Evolutionary conservation across 2,113 vertebrate genomes (phyloP), one percentile per base, ranked within the genome.

Genomic region (Eulemur macaco): DNA sequence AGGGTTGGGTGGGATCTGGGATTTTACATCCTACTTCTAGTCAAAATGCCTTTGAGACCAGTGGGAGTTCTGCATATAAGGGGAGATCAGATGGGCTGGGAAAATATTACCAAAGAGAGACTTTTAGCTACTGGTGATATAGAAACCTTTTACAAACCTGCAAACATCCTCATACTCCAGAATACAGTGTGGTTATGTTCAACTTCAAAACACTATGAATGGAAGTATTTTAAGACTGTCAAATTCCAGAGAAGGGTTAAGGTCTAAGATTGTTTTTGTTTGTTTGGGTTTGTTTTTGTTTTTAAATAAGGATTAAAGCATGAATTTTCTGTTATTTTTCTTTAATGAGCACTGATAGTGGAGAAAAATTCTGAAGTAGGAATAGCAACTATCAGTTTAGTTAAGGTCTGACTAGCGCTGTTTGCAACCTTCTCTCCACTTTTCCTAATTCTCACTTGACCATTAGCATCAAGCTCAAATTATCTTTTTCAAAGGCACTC

Each of bases 191-290:
- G 11, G 20, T 58, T 39, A 69, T 81, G 12, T 81, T 87, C 17
- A 83, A 31, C 25, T 94, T 73, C 58, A 87, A 95, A 86, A 66
- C 68, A 8, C 54, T 71, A 3, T 81, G 37, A 63, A 50, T 23
- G 37, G 85, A 80, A 45, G 8, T 47, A 74, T 95, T 97, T 73
- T 15, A 96, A 95, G 47, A 85, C 17, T 50, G 90, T 89, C 23
- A 37, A 89, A 83, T 52, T 92, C 29, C 69, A 97, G 68, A 89
- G 39, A 86, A 81, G 39, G 18, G 6, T 54, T 77, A 68, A 91
- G 34, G 34, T 52, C 39, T 73, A 29, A 18, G 4, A 6, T 60
- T 91, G 21, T 69, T 68, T 94, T 20, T 78, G 52, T 66, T 86
- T 37, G 71, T 1, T 29, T 84, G 18, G 20, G 54, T 56, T 64